Percentiles rank a stretch among this genome's conserved stretches.
phyloP scores from a whole-genome alignment of 2,888 invertebrate genomes.

The Pammene aurita region DNA sequence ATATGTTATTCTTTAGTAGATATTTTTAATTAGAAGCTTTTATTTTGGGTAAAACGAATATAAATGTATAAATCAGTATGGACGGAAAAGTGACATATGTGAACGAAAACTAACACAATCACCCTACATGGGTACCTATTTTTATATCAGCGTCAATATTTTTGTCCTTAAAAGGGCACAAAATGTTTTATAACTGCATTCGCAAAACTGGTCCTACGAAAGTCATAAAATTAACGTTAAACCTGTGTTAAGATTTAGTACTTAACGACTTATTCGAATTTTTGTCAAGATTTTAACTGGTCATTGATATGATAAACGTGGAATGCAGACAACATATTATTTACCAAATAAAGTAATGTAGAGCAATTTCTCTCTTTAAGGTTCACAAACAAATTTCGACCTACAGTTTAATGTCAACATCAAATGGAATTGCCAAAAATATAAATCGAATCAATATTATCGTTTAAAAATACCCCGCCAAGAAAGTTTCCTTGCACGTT shows the following conservation, averaged over 20 bases:
- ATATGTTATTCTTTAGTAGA: too few relatives aligned
- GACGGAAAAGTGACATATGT: too few relatives aligned
- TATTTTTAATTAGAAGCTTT: too few relatives aligned
- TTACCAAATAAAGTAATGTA: slow-evolving; percentile 21
- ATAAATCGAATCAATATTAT: not conserved
- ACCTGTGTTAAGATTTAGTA: not conserved
- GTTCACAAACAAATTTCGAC: slow-evolving; percentile 3
- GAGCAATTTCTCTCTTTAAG: slow-evolving; percentile 18
- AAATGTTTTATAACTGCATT: not conserved
- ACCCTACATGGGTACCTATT: too few relatives aligned
- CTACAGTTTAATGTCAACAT: slow-evolving; percentile 4
- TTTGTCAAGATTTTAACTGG: not conserved
- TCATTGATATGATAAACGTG: not conserved
- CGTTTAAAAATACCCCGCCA: not conserved
- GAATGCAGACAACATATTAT: not conserved
- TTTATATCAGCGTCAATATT: too few relatives aligned
- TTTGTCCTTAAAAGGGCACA: too few relatives aligned
- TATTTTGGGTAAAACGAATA: too few relatives aligned
- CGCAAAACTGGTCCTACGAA: not conserved
- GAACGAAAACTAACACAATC: too few relatives aligned
- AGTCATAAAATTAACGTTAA: slow-evolving; percentile 5
- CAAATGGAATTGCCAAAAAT: not conserved
- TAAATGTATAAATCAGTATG: too few relatives aligned
- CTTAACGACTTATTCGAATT: not conserved
- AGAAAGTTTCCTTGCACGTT: not conserved